These are phyloP conservation scores for Rhingia rostrata DNA, from an alignment of 2,888 invertebrate species.

Conservation along the genomic window DNA sequence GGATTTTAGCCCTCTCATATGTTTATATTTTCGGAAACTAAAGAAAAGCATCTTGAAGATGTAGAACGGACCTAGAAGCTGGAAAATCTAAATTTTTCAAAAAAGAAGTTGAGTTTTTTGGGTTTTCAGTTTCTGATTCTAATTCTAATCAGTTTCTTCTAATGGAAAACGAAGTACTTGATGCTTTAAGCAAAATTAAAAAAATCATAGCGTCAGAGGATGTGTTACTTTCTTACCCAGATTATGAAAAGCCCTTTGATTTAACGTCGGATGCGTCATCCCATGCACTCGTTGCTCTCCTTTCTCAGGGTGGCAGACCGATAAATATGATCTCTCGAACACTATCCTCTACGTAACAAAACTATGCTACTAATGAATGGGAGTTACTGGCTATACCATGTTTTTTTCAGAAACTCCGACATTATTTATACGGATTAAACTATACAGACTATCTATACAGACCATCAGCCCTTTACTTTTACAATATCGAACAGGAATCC, in stretches of 20 bases:
- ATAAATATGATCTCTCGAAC: constrained; percentile 56
- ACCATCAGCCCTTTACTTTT: too few species aligned
- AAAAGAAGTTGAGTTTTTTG: constrained; percentile 6
- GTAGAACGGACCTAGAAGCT: background rate
- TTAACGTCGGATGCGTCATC: constrained; percentile 75
- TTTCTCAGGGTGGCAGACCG: constrained; percentile 31
- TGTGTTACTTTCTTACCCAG: constrained; percentile 40
- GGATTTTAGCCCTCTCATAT: too few species aligned
- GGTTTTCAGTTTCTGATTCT: too few species aligned
- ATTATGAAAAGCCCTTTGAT: constrained; percentile 51
- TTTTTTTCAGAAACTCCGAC: background rate
- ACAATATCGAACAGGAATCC: too few species aligned
- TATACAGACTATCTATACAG: too few species aligned
- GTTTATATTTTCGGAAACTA: background rate
- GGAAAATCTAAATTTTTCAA: constrained; percentile 16
- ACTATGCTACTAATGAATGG: constrained; percentile 45
- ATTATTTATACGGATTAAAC: too few species aligned
- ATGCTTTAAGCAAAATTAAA: constrained; percentile 46
- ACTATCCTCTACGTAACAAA: constrained; percentile 30
- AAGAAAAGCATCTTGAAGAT: constrained; percentile 12
- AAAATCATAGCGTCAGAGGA: constrained; percentile 5
- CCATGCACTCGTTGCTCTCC: constrained; percentile 23
- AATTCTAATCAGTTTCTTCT: too few species aligned
- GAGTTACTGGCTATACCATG: constrained; percentile 39
- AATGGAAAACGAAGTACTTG: constrained; percentile 41